Evolutionary conservation across 1,140 invertebrate species (phyloP), one percentile per base, ranked within the genome.

Genomic region (Scaptomyza pallida): DNA sequence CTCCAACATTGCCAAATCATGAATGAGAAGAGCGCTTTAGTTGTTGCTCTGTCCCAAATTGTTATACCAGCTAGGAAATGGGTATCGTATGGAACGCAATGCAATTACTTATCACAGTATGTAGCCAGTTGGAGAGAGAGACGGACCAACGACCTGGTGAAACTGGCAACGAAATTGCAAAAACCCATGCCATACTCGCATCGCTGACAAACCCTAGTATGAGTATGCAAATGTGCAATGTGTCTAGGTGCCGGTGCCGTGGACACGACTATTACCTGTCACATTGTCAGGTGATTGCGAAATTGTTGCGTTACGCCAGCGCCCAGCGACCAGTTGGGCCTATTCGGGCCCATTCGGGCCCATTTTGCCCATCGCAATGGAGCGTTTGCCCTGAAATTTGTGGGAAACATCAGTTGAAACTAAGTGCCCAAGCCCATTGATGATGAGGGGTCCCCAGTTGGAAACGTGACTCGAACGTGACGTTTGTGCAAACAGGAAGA

Each of bases 51-150:
- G 78, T 61, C 64, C 82, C 63, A 88, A 86, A 88, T 78, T 71
- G 55, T 78, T 59, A 45, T 69, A 30, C 43, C 17, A 54, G 37
- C 35, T 9, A 30, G 5, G 23, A 26, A 26, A 9, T 44, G 59
- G 23, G 35, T 15, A 12, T 47, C 17, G 68, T 50, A 33, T 5
- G 60, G 48, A 72, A 81, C 55, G 74, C 74, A 82, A 81, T 81
- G 82, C 82, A 86, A 88, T 88, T 88, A 88, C 82, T 88, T 88
- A 88, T 89, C 82, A 88, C 82, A 88, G 82, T 88, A 78, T 80
- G 82, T 61, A 82, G 59, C 56, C 63, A 50, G 55, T 59, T 21
- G 67, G 41, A 64, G 40, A 21, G 41, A 64, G 40, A 21, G 17
- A 75, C 51, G 55, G 64, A 57, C 50, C 64, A 70, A 35, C 37